Base-by-base conservation (phyloP, 2,797 vertebrate species). In the Pogoniulus pusillus region DNA sequence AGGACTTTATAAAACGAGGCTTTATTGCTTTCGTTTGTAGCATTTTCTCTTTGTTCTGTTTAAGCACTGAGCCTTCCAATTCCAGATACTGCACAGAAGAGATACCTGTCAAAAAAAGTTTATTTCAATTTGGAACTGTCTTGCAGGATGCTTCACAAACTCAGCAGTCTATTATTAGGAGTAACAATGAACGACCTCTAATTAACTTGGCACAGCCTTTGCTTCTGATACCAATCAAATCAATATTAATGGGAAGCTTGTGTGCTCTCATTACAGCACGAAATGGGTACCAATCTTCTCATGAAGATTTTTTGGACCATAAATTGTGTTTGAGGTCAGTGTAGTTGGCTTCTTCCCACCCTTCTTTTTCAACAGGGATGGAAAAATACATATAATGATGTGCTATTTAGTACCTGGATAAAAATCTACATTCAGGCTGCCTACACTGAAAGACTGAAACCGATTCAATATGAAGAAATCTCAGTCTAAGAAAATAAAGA, bases 341-440 rank as follows among this genome's bases (percentile, higher is more conserved):
- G 1, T 27, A 92, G 30, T 20, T 95, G 91, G 90, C 74, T 94
- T 95, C 77, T 78, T 86, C 87, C 65, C 60, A 71, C 43, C 57
- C 37, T 20, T 11, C 10, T 79, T 93, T 95, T 94, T 94, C 45
- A 91, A 96, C 45, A 51, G 57, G 73, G 74, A 91, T 94, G 91
- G 95, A 91, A 94, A 95, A 65, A 95, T n/a, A 91, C 49, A 79
- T 72, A 85, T 87, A 70, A 82, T 55, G 76, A 94, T 78, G 82
- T 62, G 83, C 68, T 93, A 90, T 84, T 96, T 93, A 93, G 91
- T 96, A 91, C 95, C 91, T 82, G 81, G 91, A 91, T 96, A 95
- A 91, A 96, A 94, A 94, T 91, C 69, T 91, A 72, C 90, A 60
- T 78, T 87, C 77, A 76, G 82, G 62, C 70, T 94, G 79, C 91